phyloP scores from a whole-genome alignment of 2,113 vertebrate genomes.

The Hypanus sabinus region DNA sequence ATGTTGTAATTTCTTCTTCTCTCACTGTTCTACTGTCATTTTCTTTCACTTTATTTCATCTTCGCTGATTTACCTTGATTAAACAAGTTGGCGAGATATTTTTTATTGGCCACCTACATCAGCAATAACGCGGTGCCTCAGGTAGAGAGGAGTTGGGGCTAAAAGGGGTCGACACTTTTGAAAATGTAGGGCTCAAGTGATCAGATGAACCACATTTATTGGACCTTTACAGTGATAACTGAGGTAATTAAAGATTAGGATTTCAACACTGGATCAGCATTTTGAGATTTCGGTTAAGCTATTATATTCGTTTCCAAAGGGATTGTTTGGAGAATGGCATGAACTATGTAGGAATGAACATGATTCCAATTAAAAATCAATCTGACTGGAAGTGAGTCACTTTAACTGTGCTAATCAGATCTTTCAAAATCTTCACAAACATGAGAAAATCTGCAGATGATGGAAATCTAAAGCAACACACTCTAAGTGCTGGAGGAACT shows the following conservation, averaged over 20 bases:
- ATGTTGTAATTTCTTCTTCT: conserved; percentile 4
- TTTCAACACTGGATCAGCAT: background rate
- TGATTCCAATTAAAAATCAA: background rate
- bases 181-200: background rate
- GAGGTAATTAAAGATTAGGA: background rate
- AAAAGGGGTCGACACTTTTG: too few relatives aligned
- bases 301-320: background rate
- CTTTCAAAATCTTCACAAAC: background rate
- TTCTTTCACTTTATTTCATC: conserved; percentile 34
- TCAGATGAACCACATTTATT: background rate
- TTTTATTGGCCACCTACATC: too few relatives aligned
- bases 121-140: background rate
- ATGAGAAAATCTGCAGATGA: too few relatives aligned
- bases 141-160: background rate
- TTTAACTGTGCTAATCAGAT: background rate
- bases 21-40: conserved; percentile 20
- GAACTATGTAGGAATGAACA: background rate
- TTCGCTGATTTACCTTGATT: background rate
- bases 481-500: too few relatives aligned
- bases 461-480: too few relatives aligned
- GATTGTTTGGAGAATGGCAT: background rate
- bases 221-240: background rate
- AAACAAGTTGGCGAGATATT: background rate
- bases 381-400: background rate
- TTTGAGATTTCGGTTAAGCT: background rate